Base-by-base conservation (phyloP, 1,140 invertebrate genomes). In the Euglossa dilemma region DNA sequence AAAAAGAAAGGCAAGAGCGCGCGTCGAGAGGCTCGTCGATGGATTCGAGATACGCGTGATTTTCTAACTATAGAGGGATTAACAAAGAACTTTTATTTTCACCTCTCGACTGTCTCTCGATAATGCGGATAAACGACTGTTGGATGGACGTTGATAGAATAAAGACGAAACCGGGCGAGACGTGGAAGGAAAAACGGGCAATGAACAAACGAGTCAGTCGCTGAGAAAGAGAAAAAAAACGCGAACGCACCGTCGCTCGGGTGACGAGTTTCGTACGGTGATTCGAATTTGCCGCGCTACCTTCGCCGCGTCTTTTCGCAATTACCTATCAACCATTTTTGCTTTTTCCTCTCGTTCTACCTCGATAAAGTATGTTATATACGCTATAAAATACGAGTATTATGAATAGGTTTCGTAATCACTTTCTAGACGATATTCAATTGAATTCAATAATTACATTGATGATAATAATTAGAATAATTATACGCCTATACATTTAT, bases 311-410 rank as follows among this genome's bases (percentile, higher is more conserved):
- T 69, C 80, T 59, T 56, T 69, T 69, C 73, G 23, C 52, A 28
- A 76, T 76, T 84, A 56, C 18, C 43, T 80, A 64, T 64, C 50
- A 56, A 80, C 8, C 73, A 52, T 45, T 86, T 43, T 79, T 23
- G n/a, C 78, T 79, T 71, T 69, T 67, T 82, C 47, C 57, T 77
- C n/a, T 81, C 54, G 71, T 57, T 86, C 66, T 16, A 69, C 59
- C 70, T 75, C 72, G 23, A 76, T 57, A 69, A 61, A 59, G n/a
- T 69, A 69, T 59, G 4, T 28, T 76, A 80, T 82, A 85, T 84
- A 80, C 66, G 67, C 83, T 90, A 90, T 88, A 89, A 89, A 91
- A 90, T 90, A 90, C 83, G 86, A 90, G 86, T 89, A 91, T 89
- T 86, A 88, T 75, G 57, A 80, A 64, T 85, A 69, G 64, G 54